Evolutionary conservation across 2,113 vertebrate species (phyloP), one percentile per base, ranked within the genome.

Genomic region (Archocentrus centrarchus): DNA sequence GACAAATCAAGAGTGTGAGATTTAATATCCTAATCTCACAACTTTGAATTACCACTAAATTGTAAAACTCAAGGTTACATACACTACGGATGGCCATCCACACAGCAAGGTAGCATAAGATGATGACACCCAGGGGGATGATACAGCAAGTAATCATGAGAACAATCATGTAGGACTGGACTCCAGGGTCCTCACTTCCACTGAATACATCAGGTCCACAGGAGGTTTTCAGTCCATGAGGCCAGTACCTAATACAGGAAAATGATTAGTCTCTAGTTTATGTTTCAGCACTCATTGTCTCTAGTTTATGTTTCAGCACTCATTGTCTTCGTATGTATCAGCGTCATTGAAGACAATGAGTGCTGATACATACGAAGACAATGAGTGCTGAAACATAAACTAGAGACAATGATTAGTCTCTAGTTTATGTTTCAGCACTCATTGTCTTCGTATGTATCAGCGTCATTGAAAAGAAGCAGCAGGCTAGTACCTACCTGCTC

Each of bases 171-270:
- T 96, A 98, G 17, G 97, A 97, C 91, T 95, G 94, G 2, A 96
- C 95, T 1, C 97, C 97, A 0, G 97, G 96, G 85, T 97, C 96
- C 0, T 96, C 94, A 83, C 81, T 97, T 90, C 97, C 97, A 47
- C 97, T 97, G 94, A 98, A 97, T 61, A 98, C 97, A 50, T 98
- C 97, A 3, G 97, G 97, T 55, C 97, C 97, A 20, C 97, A 98
- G 1, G 97, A 98, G 0, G 97, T 97, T 95, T 98, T 98, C 83
- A 98, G 93, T 62, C 97, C 97, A 1, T 98, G 96, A 85, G 97
- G 97, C 97, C 97, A 98, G 83, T 95, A 98, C 93, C 97, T 97
- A 86, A 27, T 37, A 22, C 8, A 68, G 75, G 30, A 77, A 61
- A 60, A 79, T 14, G 1, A 15, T 68, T 15, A 76, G 14, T 41